Percentiles rank a stretch among this genome's conserved stretches.
Conservation (phyloP, 2,888 invertebrate species). For the Platycheirus rosarum region DNA sequence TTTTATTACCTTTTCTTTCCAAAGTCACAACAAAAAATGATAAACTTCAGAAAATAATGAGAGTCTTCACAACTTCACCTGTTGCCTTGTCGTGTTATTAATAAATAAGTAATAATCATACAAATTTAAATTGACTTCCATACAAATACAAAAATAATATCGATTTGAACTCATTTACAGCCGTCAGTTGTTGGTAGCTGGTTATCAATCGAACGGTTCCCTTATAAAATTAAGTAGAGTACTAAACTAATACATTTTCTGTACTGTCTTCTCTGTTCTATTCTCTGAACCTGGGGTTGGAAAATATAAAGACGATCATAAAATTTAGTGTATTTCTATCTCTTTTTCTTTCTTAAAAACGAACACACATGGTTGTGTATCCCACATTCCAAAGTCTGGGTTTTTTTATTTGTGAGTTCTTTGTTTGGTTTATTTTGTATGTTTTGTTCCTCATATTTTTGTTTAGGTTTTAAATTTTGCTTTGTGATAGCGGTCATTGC, state of each 20-base stretch:
- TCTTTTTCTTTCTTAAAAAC: constrained; percentile 36
- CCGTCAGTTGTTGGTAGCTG: constrained; percentile 53
- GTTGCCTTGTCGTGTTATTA: constrained; percentile 58
- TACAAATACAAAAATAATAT: constrained; percentile 13
- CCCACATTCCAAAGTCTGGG: constrained; percentile 64
- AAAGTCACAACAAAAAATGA: not conserved
- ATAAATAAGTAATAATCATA: constrained; percentile 23
- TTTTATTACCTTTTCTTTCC: not conserved
- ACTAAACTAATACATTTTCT: constrained; percentile 3
- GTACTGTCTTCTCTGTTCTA: not conserved
- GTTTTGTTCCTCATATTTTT: constrained; percentile 43
- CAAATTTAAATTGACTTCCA: not conserved
- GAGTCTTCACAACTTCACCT: constrained; percentile 52
- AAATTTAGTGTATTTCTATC: constrained; percentile 40
- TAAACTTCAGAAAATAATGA: constrained; percentile 29
- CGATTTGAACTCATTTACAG: constrained; percentile 23
- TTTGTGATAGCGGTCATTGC: constrained; percentile 67
- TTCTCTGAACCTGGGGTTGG: constrained; percentile 6
- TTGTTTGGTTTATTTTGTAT: constrained; percentile 26
- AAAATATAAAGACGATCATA: constrained; percentile 56
- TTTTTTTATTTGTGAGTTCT: constrained; percentile 40
- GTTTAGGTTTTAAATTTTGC: constrained; percentile 51
- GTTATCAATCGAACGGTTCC: constrained; percentile 32
- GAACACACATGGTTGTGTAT: constrained; percentile 37
- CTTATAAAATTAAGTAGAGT: constrained; percentile 4